Base-by-base conservation (phyloP, 2,113 vertebrate species). In the Scolopax mira region DNA sequence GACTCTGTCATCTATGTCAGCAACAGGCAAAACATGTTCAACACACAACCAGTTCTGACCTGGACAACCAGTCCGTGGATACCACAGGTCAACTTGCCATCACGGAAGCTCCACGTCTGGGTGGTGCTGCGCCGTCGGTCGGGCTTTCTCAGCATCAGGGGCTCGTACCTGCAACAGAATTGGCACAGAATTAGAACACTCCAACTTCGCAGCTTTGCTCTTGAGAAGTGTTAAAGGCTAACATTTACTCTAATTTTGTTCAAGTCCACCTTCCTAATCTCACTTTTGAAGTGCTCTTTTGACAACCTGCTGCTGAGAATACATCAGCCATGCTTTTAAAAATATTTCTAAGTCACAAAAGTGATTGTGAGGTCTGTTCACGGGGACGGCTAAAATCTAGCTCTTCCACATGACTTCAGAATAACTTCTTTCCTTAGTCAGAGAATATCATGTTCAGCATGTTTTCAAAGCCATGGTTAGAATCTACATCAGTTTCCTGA, bases 21-120 rank as follows among this genome's bases (percentile, higher is more conserved):
- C 51, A 83, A 39, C 21, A 67, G 64, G 37, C 33, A n/a, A 11
- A 75, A 17, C 18, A 49, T 75, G 19, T 48, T 42, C 27, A 42
- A 9, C 9, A 10, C 0, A 3, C 0, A 1, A 42, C 4, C 62
- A 65, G 10, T 2, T 75, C 97, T 55, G 58, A 99, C 99, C 98
- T 99, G 99, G 16, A 99, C 99, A 4, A 99, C 99, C 11, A 99
- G 98, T 0, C 99, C 98, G 12, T 98, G 98, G 39, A 99, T 97
- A 3, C 99, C 99, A 55, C 99, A 99, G 57, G 98, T 99, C 72
- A 99, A 94, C 81, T 98, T 99, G 46, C 99, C 99, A 12, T 98
- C 98, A 58, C 97, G 98, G 85, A 99, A 99, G 88, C 98, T 98
- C 99, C 99, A 99, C 0, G 99, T 99, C 98, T 99, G 99, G 7